phyloP scores from a whole-genome alignment of 2,888 invertebrate species.

The Holacanthella duospinosa region DNA sequence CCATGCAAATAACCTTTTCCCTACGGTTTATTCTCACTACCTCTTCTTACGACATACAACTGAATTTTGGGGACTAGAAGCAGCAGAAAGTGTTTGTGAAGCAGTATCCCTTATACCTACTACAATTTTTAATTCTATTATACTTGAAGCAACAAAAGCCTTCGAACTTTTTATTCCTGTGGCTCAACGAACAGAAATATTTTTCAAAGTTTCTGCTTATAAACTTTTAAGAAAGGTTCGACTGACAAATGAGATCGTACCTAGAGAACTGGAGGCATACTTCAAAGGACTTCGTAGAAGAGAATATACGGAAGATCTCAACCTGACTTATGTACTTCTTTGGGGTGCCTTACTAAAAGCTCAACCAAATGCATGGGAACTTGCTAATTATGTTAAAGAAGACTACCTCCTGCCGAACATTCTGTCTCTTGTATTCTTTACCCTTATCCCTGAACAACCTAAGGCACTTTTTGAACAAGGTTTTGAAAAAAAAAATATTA shows the following conservation, averaged over 20 bases:
- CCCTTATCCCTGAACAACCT: slow-evolving; percentile 18
- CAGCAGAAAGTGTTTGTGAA: slow-evolving; percentile 16
- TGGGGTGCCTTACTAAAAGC: slow-evolving; percentile 36
- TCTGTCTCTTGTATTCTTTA: slow-evolving; percentile 19
- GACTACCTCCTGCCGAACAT: slow-evolving; percentile 26
- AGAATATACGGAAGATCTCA: slow-evolving; percentile 18
- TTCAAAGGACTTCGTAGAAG: neutral
- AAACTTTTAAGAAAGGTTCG: slow-evolving; percentile 24
- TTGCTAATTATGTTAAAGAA: slow-evolving; percentile 33
- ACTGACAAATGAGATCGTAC: slow-evolving; percentile 14
- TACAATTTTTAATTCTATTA: slow-evolving; percentile 1
- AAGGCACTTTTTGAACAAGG: no score
- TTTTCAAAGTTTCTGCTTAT: slow-evolving; percentile 20
- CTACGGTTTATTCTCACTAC: slow-evolving; percentile 27
- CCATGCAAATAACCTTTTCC: slow-evolving; percentile 28
- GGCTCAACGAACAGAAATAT: slow-evolving; percentile 1
- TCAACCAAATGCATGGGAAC: slow-evolving; percentile 27
- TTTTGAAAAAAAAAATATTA: no score
- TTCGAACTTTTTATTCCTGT: slow-evolving; percentile 21
- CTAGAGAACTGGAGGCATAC: neutral
- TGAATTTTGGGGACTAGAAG: slow-evolving; percentile 15
- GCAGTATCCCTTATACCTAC: slow-evolving; percentile 26
- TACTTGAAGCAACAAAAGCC: slow-evolving; percentile 6
- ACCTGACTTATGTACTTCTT: slow-evolving; percentile 31
- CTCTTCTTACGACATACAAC: slow-evolving; percentile 16